phyloP scores from a whole-genome alignment of 2,113 vertebrate species.

The Acanthochromis polyacanthus region DNA sequence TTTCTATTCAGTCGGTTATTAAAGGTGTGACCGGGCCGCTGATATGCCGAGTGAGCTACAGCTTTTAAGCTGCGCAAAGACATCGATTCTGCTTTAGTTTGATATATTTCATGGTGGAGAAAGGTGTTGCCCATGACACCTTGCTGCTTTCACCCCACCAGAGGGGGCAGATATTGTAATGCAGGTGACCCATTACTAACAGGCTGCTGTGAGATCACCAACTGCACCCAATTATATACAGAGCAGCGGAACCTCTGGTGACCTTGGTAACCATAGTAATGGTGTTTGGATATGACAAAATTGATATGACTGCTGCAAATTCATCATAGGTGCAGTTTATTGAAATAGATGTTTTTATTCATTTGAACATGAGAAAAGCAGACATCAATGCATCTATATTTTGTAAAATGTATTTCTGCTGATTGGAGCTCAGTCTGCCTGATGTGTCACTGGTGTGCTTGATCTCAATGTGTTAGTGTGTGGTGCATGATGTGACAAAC shows the following conservation, averaged over 20 bases:
- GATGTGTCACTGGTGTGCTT: neutral
- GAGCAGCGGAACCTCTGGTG: slow-evolving; percentile 29
- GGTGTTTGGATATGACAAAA: slow-evolving; percentile 42
- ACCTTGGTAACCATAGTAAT: slow-evolving; percentile 69
- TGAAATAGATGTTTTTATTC: neutral
- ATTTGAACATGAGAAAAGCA: neutral
- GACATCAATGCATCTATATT: neutral
- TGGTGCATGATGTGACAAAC: neutral
- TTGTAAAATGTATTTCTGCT: no score
- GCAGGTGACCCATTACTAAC: slow-evolving; percentile 59
- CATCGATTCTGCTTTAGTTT: slow-evolving; percentile 33
- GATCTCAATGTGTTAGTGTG: neutral
- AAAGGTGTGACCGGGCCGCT: neutral
- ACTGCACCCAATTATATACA: slow-evolving; percentile 56
- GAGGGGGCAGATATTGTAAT: slow-evolving; percentile 35
- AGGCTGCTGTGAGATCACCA: slow-evolving; percentile 48
- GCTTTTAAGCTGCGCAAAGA: neutral
- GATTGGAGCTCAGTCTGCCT: neutral
- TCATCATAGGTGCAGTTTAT: neutral
- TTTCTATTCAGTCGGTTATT: neutral
- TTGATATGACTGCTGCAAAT: slow-evolving; percentile 3
- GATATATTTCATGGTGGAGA: slow-evolving; percentile 22
- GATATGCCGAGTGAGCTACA: neutral
- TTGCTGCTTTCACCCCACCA: slow-evolving; percentile 40
- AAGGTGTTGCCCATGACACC: slow-evolving; percentile 25